Base-by-base conservation (phyloP, 2,888 invertebrate genomes). In the Andricus curvator region DNA sequence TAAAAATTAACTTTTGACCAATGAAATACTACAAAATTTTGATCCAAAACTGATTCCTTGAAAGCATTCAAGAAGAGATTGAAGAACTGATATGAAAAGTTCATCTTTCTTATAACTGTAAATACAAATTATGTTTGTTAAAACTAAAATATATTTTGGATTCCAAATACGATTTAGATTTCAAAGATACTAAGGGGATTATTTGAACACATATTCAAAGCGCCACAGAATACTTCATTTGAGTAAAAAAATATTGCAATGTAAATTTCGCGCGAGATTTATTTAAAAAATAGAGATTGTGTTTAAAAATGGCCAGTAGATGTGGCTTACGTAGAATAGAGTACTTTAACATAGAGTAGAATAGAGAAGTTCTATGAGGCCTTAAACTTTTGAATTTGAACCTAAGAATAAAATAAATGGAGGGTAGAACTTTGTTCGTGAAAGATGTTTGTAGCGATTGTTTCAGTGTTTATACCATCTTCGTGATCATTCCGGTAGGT, bases 401-500 rank as follows among this genome's bases (percentile, higher is more conserved):
- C 64, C 25, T 64, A 17, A 5, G 17, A 22, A 67, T 67, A 4
- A 67, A 41, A 37, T 37, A 37, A 67, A 67, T 15, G 64, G 15
- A 29, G 25, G 22, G 5, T 64, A 25, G 25, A 64, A 25, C 8
- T 25, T 22, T 29, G 67, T n/a, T 67, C n/a, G 15, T 37, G 13
- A 67, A 33, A 6, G n/a, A 56, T 56, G 74, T 51, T 44, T 70
- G 70, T 56, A 56, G 33, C 33, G 56, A 74, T 51, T 74, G 51
- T 74, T 56, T 74, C 56, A n/a, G 74, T 74, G 56, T 51, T 70
- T 51, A 93, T 93, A 92, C 93, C 93, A 90, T 93, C 93, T 88
- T 96, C 96, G 92, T 95, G 96, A 91, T 96, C 96, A 92, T 95
- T 96, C 87, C 95, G 95, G 87, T 96, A 95, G 83, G 96, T 96